Percentiles rank a stretch among this genome's conserved stretches.
Evolutionary conservation across 53 echinoderm and acorn worm genomes (phyloP).

Genomic region (Zoroaster sp.): DNA sequence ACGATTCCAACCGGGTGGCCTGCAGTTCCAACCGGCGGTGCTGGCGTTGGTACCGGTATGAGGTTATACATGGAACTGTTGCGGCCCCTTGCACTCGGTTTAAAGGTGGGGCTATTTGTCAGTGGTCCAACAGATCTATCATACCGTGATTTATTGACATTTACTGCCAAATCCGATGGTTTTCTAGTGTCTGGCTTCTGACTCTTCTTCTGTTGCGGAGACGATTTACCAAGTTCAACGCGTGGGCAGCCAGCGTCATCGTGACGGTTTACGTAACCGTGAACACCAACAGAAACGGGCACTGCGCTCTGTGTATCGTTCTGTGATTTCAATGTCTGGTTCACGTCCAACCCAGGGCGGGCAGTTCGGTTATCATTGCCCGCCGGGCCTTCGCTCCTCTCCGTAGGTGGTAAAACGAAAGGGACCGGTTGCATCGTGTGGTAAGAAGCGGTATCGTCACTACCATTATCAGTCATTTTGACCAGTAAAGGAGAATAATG

Average conservation of each 20-base stretch:
- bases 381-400: not conserved
- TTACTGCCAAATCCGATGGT: not conserved
- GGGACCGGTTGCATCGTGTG: not conserved
- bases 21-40: not conserved
- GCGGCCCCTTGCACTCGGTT: not conserved
- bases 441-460: not conserved
- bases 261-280: not conserved
- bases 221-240: not conserved
- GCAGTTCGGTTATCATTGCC: not conserved
- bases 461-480: conserved; percentile 16
- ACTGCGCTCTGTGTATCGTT: not conserved
- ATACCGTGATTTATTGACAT: not conserved
- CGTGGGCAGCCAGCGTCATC: not conserved
- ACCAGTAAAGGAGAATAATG: not conserved
- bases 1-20: not conserved
- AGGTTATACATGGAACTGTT: not conserved
- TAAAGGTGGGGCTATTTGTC: not conserved
- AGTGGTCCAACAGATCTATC: conserved; percentile 12
- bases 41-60: not conserved
- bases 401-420: too few species aligned
- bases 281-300: not conserved
- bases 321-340: not conserved
- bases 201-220: not conserved
- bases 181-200: not conserved
- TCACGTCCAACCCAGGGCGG: not conserved